Conservation (phyloP, 1,140 invertebrate species). For the Atta cephalotes region DNA sequence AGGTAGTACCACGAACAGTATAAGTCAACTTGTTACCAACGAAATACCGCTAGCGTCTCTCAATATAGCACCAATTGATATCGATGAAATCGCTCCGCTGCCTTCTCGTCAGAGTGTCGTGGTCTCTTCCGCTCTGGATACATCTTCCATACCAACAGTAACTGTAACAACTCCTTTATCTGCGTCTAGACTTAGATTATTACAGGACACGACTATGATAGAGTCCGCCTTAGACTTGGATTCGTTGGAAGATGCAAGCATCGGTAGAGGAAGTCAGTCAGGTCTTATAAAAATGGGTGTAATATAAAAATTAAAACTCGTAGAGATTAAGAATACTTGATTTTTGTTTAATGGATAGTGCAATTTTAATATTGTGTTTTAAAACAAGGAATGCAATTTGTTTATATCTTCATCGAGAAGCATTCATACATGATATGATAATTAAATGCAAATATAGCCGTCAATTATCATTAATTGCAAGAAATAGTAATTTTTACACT, state of each 20-base stretch:
- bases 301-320: slow-evolving; percentile 67
- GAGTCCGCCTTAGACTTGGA: slow-evolving; percentile 94
- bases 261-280: slow-evolving; percentile 86
- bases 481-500: neutral
- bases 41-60: slow-evolving; percentile 88
- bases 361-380: slow-evolving; percentile 41
- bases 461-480: slow-evolving; percentile 11
- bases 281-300: slow-evolving; percentile 86
- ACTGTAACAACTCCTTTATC: slow-evolving; percentile 83
- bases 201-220: slow-evolving; percentile 95
- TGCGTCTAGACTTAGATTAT: slow-evolving; percentile 89
- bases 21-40: slow-evolving; percentile 88
- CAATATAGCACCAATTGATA: slow-evolving; percentile 84
- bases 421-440: neutral
- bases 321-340: slow-evolving; percentile 43
- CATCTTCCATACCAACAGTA: slow-evolving; percentile 77
- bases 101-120: slow-evolving; percentile 80
- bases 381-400: slow-evolving; percentile 24
- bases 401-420: slow-evolving; percentile 1
- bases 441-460: neutral
- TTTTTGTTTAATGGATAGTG: slow-evolving; percentile 42
- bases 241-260: slow-evolving; percentile 90
- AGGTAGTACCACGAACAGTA: slow-evolving; percentile 89
- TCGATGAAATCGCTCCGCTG: slow-evolving; percentile 83
- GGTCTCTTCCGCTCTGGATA: slow-evolving; percentile 81